Conservation (phyloP, 1,140 invertebrate genomes). For the Apis mellifera region DNA sequence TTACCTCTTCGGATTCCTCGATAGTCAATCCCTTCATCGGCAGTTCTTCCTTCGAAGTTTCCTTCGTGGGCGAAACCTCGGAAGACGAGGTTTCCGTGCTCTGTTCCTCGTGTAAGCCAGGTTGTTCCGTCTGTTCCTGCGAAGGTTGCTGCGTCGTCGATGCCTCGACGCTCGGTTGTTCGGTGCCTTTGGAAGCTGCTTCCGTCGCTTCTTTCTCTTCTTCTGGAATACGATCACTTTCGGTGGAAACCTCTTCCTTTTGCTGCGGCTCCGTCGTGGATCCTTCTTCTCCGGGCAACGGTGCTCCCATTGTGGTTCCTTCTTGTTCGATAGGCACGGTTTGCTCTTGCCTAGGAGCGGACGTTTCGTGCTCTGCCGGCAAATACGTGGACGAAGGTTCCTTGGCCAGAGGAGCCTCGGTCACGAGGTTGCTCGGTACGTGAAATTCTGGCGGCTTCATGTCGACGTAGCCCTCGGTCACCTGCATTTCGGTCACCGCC, state of each 20-base stretch:
- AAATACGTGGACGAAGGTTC: conserved; percentile 42
- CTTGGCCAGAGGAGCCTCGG: conserved; percentile 53
- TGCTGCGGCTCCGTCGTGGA: background rate
- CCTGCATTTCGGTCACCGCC: conserved; percentile 57
- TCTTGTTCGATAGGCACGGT: background rate
- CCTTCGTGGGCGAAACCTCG: conserved; percentile 14
- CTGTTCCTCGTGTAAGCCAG: conserved; percentile 26
- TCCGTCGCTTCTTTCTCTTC: conserved; percentile 17
- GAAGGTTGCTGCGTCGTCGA: background rate
- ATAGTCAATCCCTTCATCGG: conserved; percentile 55
- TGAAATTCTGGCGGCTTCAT: conserved; percentile 51
- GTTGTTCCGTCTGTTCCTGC: conserved; percentile 37
- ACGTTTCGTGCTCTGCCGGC: conserved; percentile 20
- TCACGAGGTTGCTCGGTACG: conserved; percentile 56
- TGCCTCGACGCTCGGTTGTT: conserved; percentile 3
- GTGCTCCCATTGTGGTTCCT: background rate
- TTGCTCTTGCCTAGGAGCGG: background rate
- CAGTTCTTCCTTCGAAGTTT: conserved; percentile 42
- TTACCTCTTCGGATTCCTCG: conserved; percentile 51
- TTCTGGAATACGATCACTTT: background rate
- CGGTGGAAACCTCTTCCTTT: conserved; percentile 32
- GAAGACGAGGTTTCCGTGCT: background rate
- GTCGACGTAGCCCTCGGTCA: conserved; percentile 59
- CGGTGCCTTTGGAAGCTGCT: conserved; percentile 26
- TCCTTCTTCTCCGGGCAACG: background rate